Conservation (phyloP, 2,797 vertebrate species). For the Forpus xanthops region DNA sequence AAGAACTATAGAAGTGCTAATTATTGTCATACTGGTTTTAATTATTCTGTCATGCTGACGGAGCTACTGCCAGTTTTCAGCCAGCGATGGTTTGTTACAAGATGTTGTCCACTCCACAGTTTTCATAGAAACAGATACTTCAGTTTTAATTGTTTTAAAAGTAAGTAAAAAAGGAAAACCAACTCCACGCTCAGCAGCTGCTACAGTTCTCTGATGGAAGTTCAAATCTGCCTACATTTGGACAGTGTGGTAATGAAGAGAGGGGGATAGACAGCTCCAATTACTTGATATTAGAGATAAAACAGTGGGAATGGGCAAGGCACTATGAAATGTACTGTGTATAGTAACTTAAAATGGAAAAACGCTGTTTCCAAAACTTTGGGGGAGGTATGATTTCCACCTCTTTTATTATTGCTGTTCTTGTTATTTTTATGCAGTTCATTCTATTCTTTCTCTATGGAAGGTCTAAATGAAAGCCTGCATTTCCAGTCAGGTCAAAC, state of each 20-base stretch:
- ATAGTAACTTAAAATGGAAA: not conserved
- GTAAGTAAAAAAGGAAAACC: not conserved
- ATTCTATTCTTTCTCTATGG: not conserved
- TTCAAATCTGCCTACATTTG: conserved; percentile 16
- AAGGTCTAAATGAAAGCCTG: not conserved
- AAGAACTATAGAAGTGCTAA: conserved; percentile 69
- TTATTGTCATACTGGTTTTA: conserved; percentile 67
- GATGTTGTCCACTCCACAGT: conserved; percentile 15
- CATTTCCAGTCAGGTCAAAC: not conserved
- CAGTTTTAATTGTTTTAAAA: conserved; percentile 35
- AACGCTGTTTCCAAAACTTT: not conserved
- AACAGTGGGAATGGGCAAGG: not conserved
- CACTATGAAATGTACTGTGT: not conserved
- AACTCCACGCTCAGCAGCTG: not conserved
- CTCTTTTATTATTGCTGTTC: not conserved
- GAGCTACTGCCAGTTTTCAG: conserved; percentile 32
- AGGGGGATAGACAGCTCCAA: not conserved
- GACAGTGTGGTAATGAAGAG: not conserved
- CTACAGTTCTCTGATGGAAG: not conserved
- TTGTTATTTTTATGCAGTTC: not conserved
- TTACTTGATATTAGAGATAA: not conserved
- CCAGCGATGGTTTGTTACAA: conserved; percentile 1
- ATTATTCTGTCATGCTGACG: conserved; percentile 52
- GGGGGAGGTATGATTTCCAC: not conserved
- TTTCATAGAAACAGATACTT: conserved; percentile 1